Percentiles rank a stretch among this genome's conserved stretches.
Conservation (phyloP, 1,140 invertebrate species). For the Heliothis subflexa region DNA sequence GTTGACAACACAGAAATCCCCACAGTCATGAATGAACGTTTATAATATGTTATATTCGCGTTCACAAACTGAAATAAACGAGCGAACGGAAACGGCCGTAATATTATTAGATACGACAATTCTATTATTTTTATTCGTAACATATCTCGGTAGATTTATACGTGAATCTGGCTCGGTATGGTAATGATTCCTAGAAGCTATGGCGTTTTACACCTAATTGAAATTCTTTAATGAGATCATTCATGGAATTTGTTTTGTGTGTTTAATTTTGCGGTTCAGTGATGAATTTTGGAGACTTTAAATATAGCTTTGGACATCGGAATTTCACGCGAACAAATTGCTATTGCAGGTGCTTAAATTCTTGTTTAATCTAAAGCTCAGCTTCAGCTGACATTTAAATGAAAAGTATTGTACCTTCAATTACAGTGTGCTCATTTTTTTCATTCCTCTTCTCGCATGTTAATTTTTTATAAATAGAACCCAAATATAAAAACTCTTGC, state of each 20-base stretch:
- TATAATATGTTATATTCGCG: slow-evolving; percentile 74
- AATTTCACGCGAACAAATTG: no score
- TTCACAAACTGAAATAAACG: slow-evolving; percentile 82
- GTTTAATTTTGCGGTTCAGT: background rate
- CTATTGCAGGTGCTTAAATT: no score
- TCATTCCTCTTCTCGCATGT: background rate
- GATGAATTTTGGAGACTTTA: background rate
- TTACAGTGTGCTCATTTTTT: background rate
- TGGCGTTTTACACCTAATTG: slow-evolving; percentile 72
- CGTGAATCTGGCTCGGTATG: slow-evolving; percentile 75
- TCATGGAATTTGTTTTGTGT: slow-evolving; percentile 15
- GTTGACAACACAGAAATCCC: slow-evolving; percentile 44
- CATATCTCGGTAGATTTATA: slow-evolving; percentile 78
- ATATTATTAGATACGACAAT: slow-evolving; percentile 85
- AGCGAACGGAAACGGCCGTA: slow-evolving; percentile 81
- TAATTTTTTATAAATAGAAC: slow-evolving; percentile 28
- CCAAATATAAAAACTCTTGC: slow-evolving; percentile 25
- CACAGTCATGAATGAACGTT: slow-evolving; percentile 61
- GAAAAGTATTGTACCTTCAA: background rate
- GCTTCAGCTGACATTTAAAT: background rate
- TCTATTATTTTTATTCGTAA: slow-evolving; percentile 86
- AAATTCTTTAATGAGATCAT: slow-evolving; percentile 38
- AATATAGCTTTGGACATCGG: background rate
- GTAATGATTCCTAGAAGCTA: slow-evolving; percentile 75
- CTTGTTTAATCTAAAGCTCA: background rate